A percentile compares a stretch with the other conserved stretches of the same genome.
Conservation (phyloP, 2,888 invertebrate genomes). For the Conchocele bisecta region DNA sequence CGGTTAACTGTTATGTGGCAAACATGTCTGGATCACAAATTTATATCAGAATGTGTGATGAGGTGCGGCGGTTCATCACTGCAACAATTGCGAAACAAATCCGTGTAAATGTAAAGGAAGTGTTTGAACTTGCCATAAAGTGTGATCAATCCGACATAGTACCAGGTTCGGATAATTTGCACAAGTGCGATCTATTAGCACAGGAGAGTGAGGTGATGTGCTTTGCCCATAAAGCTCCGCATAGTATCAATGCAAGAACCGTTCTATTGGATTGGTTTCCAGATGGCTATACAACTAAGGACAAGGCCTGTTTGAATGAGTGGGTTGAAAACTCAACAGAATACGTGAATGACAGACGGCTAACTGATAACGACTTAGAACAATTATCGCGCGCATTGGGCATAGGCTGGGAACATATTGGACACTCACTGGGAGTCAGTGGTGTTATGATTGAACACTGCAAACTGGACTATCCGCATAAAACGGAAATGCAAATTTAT, state of each 20-base stretch:
- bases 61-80: too few species aligned
- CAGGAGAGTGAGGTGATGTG: too few species aligned
- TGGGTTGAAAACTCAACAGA: conserved; percentile 5
- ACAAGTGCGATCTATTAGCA: too few species aligned
- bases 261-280: not conserved
- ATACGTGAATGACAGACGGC: not conserved
- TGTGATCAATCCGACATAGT: too few species aligned
- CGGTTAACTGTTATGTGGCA: too few species aligned
- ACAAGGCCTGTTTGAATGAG: not conserved
- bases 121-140: too few species aligned
- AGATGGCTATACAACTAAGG: not conserved
- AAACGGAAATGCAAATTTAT: conserved; percentile 2
- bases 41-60: too few species aligned
- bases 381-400: not conserved
- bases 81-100: too few species aligned
- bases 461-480: conserved; percentile 1
- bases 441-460: not conserved
- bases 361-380: conserved; percentile 1
- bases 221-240: too few species aligned
- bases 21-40: too few species aligned
- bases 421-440: not conserved
- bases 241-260: not conserved
- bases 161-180: too few species aligned
- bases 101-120: too few species aligned
- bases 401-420: conserved; percentile 9